Evolutionary conservation across 2,797 vertebrate genomes (phyloP), one percentile per base, ranked within the genome.

Genomic region (Protosalanx chinensis): DNA sequence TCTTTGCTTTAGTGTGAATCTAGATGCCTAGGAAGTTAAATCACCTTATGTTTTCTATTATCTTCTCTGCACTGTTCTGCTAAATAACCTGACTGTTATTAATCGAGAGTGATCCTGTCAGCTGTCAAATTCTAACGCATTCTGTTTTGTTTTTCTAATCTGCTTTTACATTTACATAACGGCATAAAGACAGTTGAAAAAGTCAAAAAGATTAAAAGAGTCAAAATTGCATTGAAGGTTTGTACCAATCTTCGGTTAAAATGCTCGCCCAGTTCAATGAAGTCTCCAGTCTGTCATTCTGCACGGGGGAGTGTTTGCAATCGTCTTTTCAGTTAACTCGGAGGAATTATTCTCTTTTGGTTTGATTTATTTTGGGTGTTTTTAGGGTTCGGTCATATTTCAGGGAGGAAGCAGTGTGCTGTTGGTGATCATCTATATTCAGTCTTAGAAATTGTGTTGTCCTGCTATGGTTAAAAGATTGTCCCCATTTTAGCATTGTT

Each of bases 121-220:
- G 92, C 94, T 95, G 94, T 94, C 91, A 18, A 74, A 87, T 91
- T 94, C 96, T 97, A 98, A 96, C 85, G 91, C 93, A 91, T 91
- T 94, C 85, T 82, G 77, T 85, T 88, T 86, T 66, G 37, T 84
- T 93, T 90, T 94, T 93, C 91, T 93, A 93, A 95, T 95, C 94
- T 96, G 93, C 93, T 94, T 94, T 93, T 91, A 93, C 74, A 72
- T 75, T 84, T 81, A 86, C 87, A 86, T 81, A 87, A 88, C 91
- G 87, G 91, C 93, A 91, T 95, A 98, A 98, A 99, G 97, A 98
- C 97, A 96, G 91, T 98, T 97, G 96, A 98, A 96, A 98, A 96
- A 95, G 94, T 99, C 96, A 99, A 98, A 99, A 98, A 98, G 96
- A 96, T 98, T 93, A 98, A 96, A 94, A 97, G 96, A 94, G 94